Evolutionary conservation across 2,797 vertebrate genomes (phyloP), one percentile per base, ranked within the genome.

Genomic region (Lemur catta): DNA sequence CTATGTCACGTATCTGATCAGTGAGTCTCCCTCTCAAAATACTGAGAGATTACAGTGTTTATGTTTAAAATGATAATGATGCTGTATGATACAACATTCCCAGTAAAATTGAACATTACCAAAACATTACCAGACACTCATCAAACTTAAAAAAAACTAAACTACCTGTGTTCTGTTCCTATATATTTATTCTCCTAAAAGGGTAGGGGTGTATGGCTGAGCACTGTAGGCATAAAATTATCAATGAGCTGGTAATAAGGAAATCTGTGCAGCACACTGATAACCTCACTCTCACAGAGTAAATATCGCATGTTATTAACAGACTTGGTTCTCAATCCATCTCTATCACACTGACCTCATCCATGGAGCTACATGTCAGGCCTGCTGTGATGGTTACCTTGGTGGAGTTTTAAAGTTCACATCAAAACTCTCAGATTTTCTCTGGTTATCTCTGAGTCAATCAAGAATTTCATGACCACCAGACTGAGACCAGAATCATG

Each of bases 361-460:
- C 74, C 43, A 61, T 6, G 59, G 22, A 94, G 85, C 84, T 72
- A 90, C 71, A 82, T 79, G 87, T 61, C 94, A 91, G 55, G 11
- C 41, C 67, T 85, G 43, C 79, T 84, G 69, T 4, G 59, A 96
- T 71, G 22, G 75, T 61, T 52, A 80, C 65, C 33, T 35, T 46
- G 55, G 76, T 22, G 8, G 48, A 71, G 57, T 89, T 93, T 57
- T 81, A 92, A 90, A 96, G 38, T 82, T 90, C 74, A 89, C 20
- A 46, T 92, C 18, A 52, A 94, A 86, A 57, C 12, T 38, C 52
- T 57, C 7, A 72, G 94, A 91, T n/a, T 92, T 90, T 48, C 74
- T 86, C n/a, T 82, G 43, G 13, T 82, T 88, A 52, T 57, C 38
- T 92, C 79, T 38, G 61, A 72, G 10, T 41, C 24, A 7, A 17